Evolutionary conservation across 2,113 vertebrate genomes (phyloP), one percentile per base, ranked within the genome.

Genomic region (Syngnathoides biaculeatus): DNA sequence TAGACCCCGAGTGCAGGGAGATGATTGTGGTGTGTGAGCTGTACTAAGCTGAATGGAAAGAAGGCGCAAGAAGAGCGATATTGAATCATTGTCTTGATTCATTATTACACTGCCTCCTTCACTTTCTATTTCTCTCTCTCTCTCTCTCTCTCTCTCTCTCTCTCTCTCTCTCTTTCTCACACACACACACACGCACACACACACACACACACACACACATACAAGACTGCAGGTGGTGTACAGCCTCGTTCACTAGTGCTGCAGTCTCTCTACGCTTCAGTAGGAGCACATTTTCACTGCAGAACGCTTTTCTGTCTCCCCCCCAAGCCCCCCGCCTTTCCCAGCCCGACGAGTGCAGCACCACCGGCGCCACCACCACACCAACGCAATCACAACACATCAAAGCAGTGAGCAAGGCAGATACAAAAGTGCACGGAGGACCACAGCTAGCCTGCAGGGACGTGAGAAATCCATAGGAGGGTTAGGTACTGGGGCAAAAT

Each of bases 201-300:
- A 43, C 22, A 50, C 63, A 60, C 60, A 39, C 52, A 56, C 70
- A 47, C 67, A 27, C 73, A 68, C 62, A 69, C 71, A 69, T 64
- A 75, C 69, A 66, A 58, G 56, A 86, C 80, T 86, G 86, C 87
- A 87, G 87, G 84, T 88, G 86, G 83, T 87, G 89, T 82, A 87
- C 87, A 78, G 82, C 79, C 87, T 87, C 62, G 79, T 79, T 84
- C 77, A 71, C 86, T 85, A 40, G 81, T 88, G 87, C 86, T 90
- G 89, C 89, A 90, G 89, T 90, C 84, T 90, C 89, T 90, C 87
- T 89, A 87, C 87, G 89, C 89, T 90, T 90, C 87, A 90, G 82
- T 89, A 84, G 79, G 82, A 87, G 84, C 86, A 87, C 86, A 88
- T 87, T 90, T 87, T 84, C 85, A 90, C 89, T 91, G 89, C 88